These are phyloP conservation scores for Cyclura pinguis DNA, from an alignment of 2,797 vertebrate genomes.

Conservation along the genomic window DNA sequence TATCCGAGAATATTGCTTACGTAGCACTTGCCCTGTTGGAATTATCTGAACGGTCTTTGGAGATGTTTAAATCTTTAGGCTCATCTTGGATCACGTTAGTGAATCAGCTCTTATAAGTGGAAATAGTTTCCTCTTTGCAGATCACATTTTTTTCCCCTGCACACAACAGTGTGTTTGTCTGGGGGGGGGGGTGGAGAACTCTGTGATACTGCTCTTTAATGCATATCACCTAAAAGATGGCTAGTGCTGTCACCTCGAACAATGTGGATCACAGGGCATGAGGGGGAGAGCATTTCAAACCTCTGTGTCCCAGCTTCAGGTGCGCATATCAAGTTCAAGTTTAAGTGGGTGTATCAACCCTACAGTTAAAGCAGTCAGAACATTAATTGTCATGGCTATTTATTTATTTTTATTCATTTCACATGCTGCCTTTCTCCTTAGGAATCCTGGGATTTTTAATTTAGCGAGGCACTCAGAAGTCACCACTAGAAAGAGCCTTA, in stretches of 20 bases:
- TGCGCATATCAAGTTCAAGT: no score
- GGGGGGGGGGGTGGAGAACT: no score
- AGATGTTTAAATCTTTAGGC: constrained; percentile 29
- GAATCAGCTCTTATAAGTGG: background rate
- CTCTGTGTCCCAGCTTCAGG: background rate
- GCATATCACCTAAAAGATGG: background rate
- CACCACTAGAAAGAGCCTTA: no score
- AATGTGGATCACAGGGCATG: background rate
- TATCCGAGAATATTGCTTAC: constrained; percentile 15
- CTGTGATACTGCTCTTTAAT: background rate
- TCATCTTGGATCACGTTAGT: constrained; percentile 9
- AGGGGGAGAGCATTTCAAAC: background rate
- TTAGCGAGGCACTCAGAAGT: no score
- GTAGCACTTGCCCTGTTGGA: constrained; percentile 21
- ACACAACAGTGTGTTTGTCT: background rate
- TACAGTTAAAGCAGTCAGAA: no score
- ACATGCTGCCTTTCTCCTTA: no score
- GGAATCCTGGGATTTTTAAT: no score
- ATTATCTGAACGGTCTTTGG: constrained; percentile 40
- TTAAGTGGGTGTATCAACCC: no score
- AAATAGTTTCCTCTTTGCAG: background rate
- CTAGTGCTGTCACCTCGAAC: background rate
- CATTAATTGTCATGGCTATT: no score
- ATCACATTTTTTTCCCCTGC: background rate
- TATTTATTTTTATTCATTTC: no score